phyloP scores from a whole-genome alignment of 1,140 invertebrate genomes.

The Bombus consobrinus region DNA sequence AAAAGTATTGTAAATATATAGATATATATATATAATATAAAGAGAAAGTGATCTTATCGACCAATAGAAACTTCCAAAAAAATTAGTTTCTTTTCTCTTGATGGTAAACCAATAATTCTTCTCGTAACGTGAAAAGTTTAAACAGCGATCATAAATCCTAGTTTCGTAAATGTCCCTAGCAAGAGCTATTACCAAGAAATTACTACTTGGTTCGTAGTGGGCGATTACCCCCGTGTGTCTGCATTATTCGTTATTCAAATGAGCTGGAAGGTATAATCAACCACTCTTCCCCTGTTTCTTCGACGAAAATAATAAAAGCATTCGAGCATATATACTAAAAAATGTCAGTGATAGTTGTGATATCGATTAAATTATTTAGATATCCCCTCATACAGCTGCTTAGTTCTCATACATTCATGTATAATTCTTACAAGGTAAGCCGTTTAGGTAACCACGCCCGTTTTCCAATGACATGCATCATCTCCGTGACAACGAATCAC shows the following conservation, averaged over 20 bases:
- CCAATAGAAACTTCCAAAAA: not conserved
- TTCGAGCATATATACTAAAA: not conserved
- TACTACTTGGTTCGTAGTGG: not conserved
- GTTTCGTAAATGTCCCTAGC: not conserved
- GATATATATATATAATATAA: too few relatives aligned
- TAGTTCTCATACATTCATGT: slow-evolving; percentile 49
- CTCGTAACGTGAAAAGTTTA: not conserved
- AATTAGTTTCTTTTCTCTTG: not conserved
- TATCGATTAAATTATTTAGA: slow-evolving; percentile 51
- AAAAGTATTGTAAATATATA: too few relatives aligned
- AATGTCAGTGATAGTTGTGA: not conserved
- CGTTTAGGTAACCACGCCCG: slow-evolving; percentile 27
- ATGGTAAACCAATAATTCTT: not conserved
- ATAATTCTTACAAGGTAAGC: slow-evolving; percentile 59
- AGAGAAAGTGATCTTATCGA: not conserved
- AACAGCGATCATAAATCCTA: not conserved
- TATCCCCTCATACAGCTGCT: slow-evolving; percentile 36
- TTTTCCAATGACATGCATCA: slow-evolving; percentile 34
- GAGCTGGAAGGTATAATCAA: not conserved
- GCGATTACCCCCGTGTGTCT: not conserved
- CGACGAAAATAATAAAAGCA: not conserved
- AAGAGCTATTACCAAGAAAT: not conserved
- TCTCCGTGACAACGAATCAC: not conserved
- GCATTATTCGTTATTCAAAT: not conserved
- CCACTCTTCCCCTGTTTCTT: not conserved